Evolutionary conservation across 2,888 invertebrate genomes (phyloP).

Genomic region (Drosophila fulvimacula): DNA sequence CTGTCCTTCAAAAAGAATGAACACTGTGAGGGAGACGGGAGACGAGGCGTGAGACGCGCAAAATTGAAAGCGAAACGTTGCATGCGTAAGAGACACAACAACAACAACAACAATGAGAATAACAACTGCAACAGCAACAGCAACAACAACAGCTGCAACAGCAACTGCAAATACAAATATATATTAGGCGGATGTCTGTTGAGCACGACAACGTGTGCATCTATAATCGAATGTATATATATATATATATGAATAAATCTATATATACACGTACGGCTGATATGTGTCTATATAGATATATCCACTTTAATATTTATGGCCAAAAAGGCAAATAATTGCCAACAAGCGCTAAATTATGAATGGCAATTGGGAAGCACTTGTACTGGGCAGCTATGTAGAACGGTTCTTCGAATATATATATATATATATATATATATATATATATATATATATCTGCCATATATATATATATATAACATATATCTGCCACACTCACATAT

Average conservation of each 20-base stretch:
- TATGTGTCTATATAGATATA: background rate
- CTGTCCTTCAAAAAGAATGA: conserved; percentile 77
- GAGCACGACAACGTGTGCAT: conserved; percentile 61
- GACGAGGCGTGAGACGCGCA: conserved; percentile 41
- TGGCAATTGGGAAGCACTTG: conserved; percentile 21
- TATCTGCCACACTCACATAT: background rate
- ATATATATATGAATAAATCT: background rate
- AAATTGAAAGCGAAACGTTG: conserved; percentile 72
- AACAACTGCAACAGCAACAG: conserved; percentile 27
- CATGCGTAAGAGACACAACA: conserved; percentile 67
- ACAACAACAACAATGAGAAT: conserved; percentile 35
- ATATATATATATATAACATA: background rate
- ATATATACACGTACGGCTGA: background rate
- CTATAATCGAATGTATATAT: conserved; percentile 53
- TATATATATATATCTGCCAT: background rate
- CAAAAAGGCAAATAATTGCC: conserved; percentile 17
- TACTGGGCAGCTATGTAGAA: background rate
- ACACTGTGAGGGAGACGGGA: conserved; percentile 29
- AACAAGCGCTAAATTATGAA: conserved; percentile 10
- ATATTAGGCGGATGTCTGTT: conserved; percentile 60
- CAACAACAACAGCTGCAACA: conserved; percentile 32
- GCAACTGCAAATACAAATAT: conserved; percentile 32
- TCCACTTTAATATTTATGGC: conserved; percentile 37
- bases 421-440: background rate
- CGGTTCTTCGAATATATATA: background rate